Percentiles rank a stretch among this genome's conserved stretches.
Evolutionary conservation across 1,140 invertebrate species (phyloP).

Genomic region (Pseudomyrmex concolor): DNA sequence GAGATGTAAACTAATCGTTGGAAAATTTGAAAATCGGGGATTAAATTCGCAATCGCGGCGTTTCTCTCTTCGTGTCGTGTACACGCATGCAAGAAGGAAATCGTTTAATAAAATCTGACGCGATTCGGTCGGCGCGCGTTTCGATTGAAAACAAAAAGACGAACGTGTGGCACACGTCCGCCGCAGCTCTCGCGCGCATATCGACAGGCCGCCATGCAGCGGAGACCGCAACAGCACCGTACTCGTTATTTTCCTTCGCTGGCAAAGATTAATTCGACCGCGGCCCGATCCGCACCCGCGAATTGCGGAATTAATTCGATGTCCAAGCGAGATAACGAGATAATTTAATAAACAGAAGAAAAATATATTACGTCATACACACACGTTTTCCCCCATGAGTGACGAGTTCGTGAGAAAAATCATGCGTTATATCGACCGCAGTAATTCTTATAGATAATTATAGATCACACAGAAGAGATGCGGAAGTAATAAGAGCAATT

Average conservation of each 20-base stretch:
- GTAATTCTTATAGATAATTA: too few relatives aligned
- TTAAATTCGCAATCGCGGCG: neutral
- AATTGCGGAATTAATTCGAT: slow-evolving; percentile 36
- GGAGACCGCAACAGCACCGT: slow-evolving; percentile 41
- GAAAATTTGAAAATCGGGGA: slow-evolving; percentile 6
- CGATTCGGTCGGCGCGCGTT: slow-evolving; percentile 26
- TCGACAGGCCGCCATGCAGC: slow-evolving; percentile 24
- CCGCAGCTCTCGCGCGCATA: slow-evolving; percentile 7
- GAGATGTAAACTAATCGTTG: neutral
- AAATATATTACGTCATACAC: neutral
- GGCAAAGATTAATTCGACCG: slow-evolving; percentile 47
- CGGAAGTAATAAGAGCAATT: too few relatives aligned
- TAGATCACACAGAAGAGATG: too few relatives aligned
- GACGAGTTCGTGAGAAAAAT: neutral
- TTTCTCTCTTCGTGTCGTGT: neutral
- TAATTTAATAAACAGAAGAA: slow-evolving; percentile 17
- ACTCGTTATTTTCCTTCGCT: slow-evolving; percentile 44
- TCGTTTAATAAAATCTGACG: slow-evolving; percentile 14
- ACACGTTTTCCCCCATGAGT: slow-evolving; percentile 18
- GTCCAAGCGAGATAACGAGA: slow-evolving; percentile 31
- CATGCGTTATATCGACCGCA: slow-evolving; percentile 16
- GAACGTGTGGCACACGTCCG: neutral
- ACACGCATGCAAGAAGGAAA: slow-evolving; percentile 18
- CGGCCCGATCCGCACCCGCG: slow-evolving; percentile 22
- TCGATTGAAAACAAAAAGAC: slow-evolving; percentile 48